Base-by-base conservation (phyloP, 2,113 vertebrate genomes). In the Calyptomena viridis region DNA sequence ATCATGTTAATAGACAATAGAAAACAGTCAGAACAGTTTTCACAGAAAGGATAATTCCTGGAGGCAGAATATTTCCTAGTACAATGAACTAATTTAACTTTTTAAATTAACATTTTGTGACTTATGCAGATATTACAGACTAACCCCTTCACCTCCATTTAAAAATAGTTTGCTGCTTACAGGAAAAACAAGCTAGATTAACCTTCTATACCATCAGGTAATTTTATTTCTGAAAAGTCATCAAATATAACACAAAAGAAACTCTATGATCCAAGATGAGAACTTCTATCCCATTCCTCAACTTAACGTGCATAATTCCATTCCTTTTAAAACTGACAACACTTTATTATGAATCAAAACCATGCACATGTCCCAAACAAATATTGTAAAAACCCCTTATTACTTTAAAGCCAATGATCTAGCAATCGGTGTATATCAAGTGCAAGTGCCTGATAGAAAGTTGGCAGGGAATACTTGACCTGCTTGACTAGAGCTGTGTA, bases 31-130 rank as follows among this genome's bases (percentile, higher is more conserved):
- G 82, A 95, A 62, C 11, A 60, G 44, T 93, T 92, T 94, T 72
- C n/a, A 60, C n/a, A 69, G 60, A 84, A 83, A 84, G 49, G 76
- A 68, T 78, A 81, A 94, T 72, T 95, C 79, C 93, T 93, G 44
- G 64, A 77, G 44, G 92, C 73, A 80, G 90, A 75, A 78, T 93
- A 86, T 84, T 94, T 94, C 75, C 42, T 80, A 55, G 49, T 21
- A 79, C 83, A 95, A 91, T 83, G 11, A 88, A 91, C 77, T 52
- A 67, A 83, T 95, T 90, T 76, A 87, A 91, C 77, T 77, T 94
- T 74, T 79, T 1, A 56, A 95, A 93, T 80, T 90, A 96, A 84
- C n/a, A 75, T 13, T 22, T 23, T 55, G 44, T 55, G 37, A 83
- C n/a, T 82, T 82, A 47, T 1, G 5, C 49, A 64, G 66, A 73